Evolutionary conservation across 2,797 vertebrate genomes (phyloP).

Genomic region (Heterohyrax brucei): DNA sequence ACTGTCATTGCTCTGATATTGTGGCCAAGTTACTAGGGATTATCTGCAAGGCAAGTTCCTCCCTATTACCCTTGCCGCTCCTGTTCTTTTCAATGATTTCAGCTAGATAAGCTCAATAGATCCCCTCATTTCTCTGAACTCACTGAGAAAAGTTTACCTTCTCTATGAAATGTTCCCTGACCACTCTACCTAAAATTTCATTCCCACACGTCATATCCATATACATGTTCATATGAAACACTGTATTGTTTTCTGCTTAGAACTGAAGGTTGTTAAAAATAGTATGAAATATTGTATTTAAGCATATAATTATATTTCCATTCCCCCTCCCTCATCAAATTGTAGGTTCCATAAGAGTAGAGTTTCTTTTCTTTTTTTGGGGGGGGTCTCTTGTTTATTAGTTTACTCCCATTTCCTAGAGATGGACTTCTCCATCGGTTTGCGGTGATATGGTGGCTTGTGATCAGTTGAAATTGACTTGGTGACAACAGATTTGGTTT

Average conservation of each 20-base stretch:
- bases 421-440: too few relatives aligned
- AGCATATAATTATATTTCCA: background rate
- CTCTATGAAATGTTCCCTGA: background rate
- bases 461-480: too few relatives aligned
- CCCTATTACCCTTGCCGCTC: background rate
- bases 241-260: background rate
- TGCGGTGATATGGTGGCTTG: too few relatives aligned
- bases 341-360: background rate
- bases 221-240: background rate
- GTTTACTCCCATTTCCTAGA: background rate
- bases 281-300: background rate
- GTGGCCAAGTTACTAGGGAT: background rate
- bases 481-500: too few relatives aligned
- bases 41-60: background rate
- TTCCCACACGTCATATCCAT: background rate
- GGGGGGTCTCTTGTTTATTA: background rate
- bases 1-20: background rate
- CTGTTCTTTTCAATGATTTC: constrained; percentile 3
- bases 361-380: too few relatives aligned
- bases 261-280: background rate
- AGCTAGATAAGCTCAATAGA: background rate
- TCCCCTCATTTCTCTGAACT: background rate
- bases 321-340: background rate
- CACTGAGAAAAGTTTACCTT: background rate
- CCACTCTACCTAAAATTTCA: background rate